Evolutionary conservation across 2,888 invertebrate species (phyloP).

Genomic region (Lypha dubia): DNA sequence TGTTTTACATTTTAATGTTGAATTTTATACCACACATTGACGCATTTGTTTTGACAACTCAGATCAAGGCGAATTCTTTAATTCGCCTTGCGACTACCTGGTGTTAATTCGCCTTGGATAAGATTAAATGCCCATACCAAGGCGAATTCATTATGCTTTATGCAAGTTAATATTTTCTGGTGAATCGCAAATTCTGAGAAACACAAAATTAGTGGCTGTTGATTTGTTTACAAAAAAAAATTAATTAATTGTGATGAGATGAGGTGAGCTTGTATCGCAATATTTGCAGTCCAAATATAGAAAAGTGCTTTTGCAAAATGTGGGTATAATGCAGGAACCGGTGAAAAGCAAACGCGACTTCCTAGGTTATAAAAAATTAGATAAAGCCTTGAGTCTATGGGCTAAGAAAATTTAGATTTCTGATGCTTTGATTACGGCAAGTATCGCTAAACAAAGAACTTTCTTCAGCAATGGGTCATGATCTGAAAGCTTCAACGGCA

Average conservation of each 20-base stretch:
- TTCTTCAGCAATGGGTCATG: slow-evolving; percentile 33
- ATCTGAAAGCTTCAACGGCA: slow-evolving; percentile 32
- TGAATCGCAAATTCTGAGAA: no score
- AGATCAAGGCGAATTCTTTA: no score
- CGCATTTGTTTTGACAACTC: no score
- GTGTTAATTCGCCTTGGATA: no score
- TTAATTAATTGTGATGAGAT: neutral
- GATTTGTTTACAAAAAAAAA: slow-evolving; percentile 52
- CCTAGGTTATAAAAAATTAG: slow-evolving; percentile 49
- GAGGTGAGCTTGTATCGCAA: slow-evolving; percentile 20
- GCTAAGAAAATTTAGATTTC: slow-evolving; percentile 50
- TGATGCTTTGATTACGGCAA: slow-evolving; percentile 28
- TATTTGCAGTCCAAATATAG: slow-evolving; percentile 44
- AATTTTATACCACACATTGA: no score
- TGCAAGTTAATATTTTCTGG: no score
- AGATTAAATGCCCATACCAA: no score
- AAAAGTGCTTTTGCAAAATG: slow-evolving; percentile 21
- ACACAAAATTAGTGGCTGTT: no score
- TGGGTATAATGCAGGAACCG: slow-evolving; percentile 18
- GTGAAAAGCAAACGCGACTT: slow-evolving; percentile 10
- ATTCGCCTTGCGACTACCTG: no score
- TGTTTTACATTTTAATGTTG: no score
- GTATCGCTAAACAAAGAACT: slow-evolving; percentile 43
- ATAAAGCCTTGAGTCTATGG: slow-evolving; percentile 51
- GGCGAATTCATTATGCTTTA: no score